Base-by-base conservation (phyloP, 1,140 invertebrate species). In the Eciton burchellii region DNA sequence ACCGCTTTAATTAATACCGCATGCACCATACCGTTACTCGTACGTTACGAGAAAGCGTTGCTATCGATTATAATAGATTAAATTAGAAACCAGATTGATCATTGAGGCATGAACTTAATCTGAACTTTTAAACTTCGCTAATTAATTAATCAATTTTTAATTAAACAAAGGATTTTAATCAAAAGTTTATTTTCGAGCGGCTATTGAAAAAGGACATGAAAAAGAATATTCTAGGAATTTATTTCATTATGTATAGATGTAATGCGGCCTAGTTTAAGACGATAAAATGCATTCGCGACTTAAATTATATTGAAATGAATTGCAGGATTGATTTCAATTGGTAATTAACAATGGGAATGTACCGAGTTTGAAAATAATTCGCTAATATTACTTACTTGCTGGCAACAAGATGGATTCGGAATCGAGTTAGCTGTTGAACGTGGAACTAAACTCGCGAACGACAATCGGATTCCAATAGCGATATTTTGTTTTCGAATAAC, bases 1-100 rank as follows among this genome's bases (percentile, higher is more conserved):
- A 89, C 79, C 85, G 82, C 82, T 89, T 88, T 88, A 89, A 89
- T 88, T 89, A 89, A 89, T 76, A 72, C 81, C 82, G 84, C 83
- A 82, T 68, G 84, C 76, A 77, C 63, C 60, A 43, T 19, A 43
- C 24, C 43, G 63, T 76, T 74, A 52, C n/a, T 35, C 19, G 24
- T n/a, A 63, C 14, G 12, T 21, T 54, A n/a, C 12, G 21, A 79
- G 68, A 77, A 66, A 79, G 19, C 1, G n/a, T 3, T 3, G 12
- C 1, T 14, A 41, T 66, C 12, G 19, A n/a, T 4, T n/a, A 21
- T 26, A 14, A 47, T 47, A 21, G 19, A 54, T 26, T 21, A 29
- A 26, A 9, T 0, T 9, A 2, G 16, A 62, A 45, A 29, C 5
- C 14, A 56, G 63, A 43, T 72, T 54, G 41, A 59, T 72, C 35